Base-by-base conservation (phyloP, 2,888 invertebrate genomes). In the Apotomis turbidana region DNA sequence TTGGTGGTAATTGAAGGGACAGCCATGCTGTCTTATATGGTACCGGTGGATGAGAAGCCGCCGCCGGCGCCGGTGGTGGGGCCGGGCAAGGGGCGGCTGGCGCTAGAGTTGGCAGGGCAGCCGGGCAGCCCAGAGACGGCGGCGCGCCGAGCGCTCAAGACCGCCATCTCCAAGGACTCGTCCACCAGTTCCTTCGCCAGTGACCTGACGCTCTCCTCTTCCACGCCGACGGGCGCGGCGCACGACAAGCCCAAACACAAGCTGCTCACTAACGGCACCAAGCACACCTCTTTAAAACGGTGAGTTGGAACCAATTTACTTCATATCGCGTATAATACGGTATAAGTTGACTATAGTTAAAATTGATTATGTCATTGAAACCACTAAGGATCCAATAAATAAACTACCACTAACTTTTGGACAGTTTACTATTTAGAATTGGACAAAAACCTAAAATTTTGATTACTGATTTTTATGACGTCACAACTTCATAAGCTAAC, bases 1-100 rank as follows among this genome's bases (percentile, higher is more conserved):
- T 62, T 61, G 61, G 54, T 36, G 27, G 27, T 38, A 75, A 68
- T 67, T 68, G 66, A 62, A 70, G 68, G 62, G 70, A 49, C 86
- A 87, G 87, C 85, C 73, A 97, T 97, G 97, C 93, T 97, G 93
- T 96, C 96, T 78, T 96, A 97, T 87, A 96, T 97, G 96, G 93
- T 96, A 80, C 96, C 96, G 67, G 95, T 96, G 83, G 96, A 96
- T 83, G 96, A 96, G 86, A 96, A 96, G 87, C 96, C 96, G 69
- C 96, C 96, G 70, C 94, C 95, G 78, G 95, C 54, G 63, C 85
- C 81, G 86, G 94, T 10, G 49, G 6, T 10, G 49, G 49, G 49
- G 49, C 49, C 88, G 77, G 93, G 85, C 66, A 94, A 95, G 80
- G 93, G 93, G 15, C 89, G 94, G 75, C 85, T 94, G 84, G 89